Evolutionary conservation across 2,888 invertebrate species (phyloP).

Genomic region (Cantharis lateralis): DNA sequence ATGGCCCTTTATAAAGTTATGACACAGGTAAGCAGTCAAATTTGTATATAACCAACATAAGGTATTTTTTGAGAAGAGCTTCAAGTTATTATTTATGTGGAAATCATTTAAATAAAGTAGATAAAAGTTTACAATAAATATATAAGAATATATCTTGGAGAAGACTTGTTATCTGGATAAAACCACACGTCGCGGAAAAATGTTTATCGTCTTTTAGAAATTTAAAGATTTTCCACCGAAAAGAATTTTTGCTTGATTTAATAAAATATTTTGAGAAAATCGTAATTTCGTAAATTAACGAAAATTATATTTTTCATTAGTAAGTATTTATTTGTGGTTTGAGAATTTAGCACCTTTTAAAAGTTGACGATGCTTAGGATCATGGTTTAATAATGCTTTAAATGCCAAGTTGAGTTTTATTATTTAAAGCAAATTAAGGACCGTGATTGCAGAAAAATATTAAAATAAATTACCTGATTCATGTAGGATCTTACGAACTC

Average conservation of each 20-base stretch:
- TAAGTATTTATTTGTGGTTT: background rate
- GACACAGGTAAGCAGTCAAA: background rate
- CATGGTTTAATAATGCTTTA: background rate
- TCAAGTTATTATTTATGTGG: background rate
- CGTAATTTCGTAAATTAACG: background rate
- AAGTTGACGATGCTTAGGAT: background rate
- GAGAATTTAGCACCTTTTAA: background rate
- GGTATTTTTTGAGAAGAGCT: background rate
- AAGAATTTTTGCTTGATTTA: background rate
- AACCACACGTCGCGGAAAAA: background rate
- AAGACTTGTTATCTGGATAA: background rate
- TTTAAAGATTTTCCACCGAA: background rate
- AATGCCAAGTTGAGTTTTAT: background rate
- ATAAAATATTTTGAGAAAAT: background rate
- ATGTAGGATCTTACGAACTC: conserved; percentile 67
- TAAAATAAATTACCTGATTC: conserved; percentile 55
- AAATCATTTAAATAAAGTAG: background rate
- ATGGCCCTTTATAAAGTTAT: background rate
- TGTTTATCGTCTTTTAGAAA: background rate
- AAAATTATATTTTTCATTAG: background rate
- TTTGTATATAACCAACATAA: background rate
- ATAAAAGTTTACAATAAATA: background rate
- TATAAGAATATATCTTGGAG: background rate
- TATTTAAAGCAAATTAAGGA: conserved; percentile 4
- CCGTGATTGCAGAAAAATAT: background rate